Evolutionary conservation across 2,888 invertebrate genomes (phyloP).

Genomic region (Alcis repandata): DNA sequence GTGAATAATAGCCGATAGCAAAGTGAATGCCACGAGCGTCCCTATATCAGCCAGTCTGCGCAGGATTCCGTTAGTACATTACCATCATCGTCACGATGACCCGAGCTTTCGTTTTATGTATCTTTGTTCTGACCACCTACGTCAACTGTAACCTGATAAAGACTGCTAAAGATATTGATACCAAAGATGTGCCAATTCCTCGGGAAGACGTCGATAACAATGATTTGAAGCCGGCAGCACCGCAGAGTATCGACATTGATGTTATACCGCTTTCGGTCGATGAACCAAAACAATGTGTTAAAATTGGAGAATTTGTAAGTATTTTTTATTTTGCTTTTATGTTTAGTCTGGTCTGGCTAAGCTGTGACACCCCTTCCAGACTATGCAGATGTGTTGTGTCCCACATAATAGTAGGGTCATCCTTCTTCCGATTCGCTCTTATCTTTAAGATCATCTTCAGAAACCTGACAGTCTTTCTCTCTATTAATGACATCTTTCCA

Average conservation of each 20-base stretch:
- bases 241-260: constrained; percentile 18
- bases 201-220: constrained; percentile 33
- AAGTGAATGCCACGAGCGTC: constrained; percentile 23
- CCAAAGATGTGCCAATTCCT: constrained; percentile 44
- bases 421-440: too few relatives aligned
- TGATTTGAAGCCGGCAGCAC: constrained; percentile 14
- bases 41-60: constrained; percentile 39
- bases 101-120: constrained; percentile 47
- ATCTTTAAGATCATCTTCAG: too few relatives aligned
- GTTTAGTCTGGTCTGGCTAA: too few relatives aligned
- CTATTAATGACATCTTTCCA: too few relatives aligned
- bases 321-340: too few relatives aligned
- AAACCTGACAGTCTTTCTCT: too few relatives aligned
- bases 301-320: constrained; percentile 75
- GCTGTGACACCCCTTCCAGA: too few relatives aligned
- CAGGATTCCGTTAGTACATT: constrained; percentile 36
- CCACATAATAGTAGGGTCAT: too few relatives aligned
- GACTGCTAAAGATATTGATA: constrained; percentile 42
- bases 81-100: constrained; percentile 42
- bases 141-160: constrained; percentile 59
- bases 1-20: constrained; percentile 24
- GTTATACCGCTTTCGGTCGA: constrained; percentile 1
- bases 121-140: constrained; percentile 49
- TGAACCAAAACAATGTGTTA: constrained; percentile 55
- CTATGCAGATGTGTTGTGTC: too few relatives aligned